phyloP scores from a whole-genome alignment of 1,140 invertebrate species.

The Drosophila micromelanica region DNA sequence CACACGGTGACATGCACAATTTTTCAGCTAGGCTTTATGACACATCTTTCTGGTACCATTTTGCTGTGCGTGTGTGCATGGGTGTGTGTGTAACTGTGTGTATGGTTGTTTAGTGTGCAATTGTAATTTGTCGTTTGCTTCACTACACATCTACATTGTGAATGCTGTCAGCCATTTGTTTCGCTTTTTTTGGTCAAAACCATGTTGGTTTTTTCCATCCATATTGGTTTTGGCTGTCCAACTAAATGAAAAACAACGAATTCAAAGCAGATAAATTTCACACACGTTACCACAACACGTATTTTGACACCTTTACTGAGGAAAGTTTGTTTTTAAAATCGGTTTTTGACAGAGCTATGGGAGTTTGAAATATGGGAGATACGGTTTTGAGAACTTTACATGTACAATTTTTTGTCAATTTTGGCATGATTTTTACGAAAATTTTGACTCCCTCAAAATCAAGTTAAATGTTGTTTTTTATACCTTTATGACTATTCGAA shows the following conservation, averaged over 20 bases:
- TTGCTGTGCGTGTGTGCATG: background rate
- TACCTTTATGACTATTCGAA: no score
- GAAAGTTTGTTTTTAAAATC: no score
- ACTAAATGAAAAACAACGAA: background rate
- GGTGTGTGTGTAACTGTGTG: constrained; percentile 17
- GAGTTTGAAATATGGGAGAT: no score
- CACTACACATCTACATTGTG: constrained; percentile 6
- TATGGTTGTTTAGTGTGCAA: constrained; percentile 34
- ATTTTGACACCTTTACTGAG: background rate
- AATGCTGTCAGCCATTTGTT: constrained; percentile 9
- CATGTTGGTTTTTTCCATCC: background rate
- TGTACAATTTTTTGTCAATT: no score
- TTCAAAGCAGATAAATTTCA: background rate
- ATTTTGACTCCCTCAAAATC: no score
- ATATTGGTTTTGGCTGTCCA: background rate
- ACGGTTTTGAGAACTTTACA: no score
- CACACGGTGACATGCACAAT: constrained; percentile 51
- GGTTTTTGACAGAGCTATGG: no score
- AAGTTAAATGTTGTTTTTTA: no score
- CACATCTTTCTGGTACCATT: constrained; percentile 52
- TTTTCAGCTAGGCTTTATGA: constrained; percentile 76
- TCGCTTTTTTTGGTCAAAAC: constrained; percentile 1
- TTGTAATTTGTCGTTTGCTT: constrained; percentile 38
- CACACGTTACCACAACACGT: background rate
- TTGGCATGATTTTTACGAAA: no score